phyloP scores from a whole-genome alignment of 2,797 vertebrate genomes.

The Mustela erminea region DNA sequence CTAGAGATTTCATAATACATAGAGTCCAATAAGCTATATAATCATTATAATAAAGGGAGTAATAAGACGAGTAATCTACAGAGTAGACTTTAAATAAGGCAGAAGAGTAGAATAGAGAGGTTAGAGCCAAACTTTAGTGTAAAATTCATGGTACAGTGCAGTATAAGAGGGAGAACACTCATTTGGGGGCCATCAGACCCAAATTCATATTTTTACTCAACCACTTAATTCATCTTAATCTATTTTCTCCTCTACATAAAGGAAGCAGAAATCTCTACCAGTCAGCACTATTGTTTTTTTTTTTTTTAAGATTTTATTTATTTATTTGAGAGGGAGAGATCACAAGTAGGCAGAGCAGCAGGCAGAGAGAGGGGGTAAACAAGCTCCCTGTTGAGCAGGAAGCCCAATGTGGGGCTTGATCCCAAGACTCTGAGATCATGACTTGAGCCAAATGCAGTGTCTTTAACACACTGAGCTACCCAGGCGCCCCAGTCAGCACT shows the following conservation, averaged over 20 bases:
- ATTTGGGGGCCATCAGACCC: neutral
- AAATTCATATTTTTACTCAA: conserved; percentile 37
- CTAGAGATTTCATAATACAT: neutral
- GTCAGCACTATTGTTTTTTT: neutral
- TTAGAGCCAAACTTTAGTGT: neutral
- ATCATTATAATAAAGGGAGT: neutral
- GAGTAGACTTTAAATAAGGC: neutral
- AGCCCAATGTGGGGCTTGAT: no score
- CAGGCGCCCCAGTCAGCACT: neutral
- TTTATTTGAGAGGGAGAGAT: no score
- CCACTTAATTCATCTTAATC: neutral
- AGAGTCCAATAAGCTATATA: conserved; percentile 11
- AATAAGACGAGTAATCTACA: neutral
- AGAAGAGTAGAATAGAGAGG: neutral
- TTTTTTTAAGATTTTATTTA: no score
- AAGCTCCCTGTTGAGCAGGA: no score
- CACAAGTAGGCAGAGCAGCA: no score
- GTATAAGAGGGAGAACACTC: neutral
- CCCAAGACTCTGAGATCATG: no score
- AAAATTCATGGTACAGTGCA: neutral
- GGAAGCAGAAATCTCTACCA: conserved; percentile 34
- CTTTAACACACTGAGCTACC: no score
- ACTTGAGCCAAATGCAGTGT: no score
- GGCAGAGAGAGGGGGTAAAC: no score
- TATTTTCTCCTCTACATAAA: neutral